These are phyloP conservation scores for Sisor rabdophorus DNA, from an alignment of 2,113 vertebrate genomes.

Conservation along the genomic window DNA sequence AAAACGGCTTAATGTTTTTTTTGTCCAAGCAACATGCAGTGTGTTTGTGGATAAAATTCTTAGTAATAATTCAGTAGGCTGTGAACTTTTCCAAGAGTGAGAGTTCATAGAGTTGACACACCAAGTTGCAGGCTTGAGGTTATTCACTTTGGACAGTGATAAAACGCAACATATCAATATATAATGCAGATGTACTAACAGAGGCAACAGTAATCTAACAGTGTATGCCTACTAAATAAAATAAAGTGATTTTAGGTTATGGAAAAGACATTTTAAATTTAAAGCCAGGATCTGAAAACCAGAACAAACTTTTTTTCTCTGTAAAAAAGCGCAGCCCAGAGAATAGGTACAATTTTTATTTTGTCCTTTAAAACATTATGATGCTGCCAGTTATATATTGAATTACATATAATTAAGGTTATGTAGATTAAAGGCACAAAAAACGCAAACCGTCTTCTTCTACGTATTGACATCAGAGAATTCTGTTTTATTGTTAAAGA, in stretches of 20 bases:
- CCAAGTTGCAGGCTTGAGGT: background rate
- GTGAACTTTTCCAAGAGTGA: conserved; percentile 8
- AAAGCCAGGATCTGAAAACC: too few species aligned
- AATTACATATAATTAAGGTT: too few species aligned
- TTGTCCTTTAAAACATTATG: too few species aligned
- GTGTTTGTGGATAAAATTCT: conserved; percentile 10
- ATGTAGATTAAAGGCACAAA: background rate
- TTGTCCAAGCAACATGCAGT: background rate
- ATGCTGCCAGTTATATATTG: background rate
- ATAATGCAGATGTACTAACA: background rate
- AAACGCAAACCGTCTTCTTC: background rate
- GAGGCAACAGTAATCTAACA: background rate
- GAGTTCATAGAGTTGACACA: conserved; percentile 5
- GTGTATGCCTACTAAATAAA: background rate
- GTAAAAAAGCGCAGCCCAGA: too few species aligned
- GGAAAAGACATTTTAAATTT: background rate
- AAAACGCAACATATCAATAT: background rate
- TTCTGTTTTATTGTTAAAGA: background rate
- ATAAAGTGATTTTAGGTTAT: background rate
- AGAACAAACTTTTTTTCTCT: too few species aligned
- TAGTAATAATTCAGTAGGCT: background rate
- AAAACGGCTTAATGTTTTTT: conserved; percentile 7
- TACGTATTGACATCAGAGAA: background rate
- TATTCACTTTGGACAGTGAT: background rate
- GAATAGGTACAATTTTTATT: too few species aligned